These are phyloP conservation scores for Leucopsar rothschildi DNA, from an alignment of 2,113 vertebrate species.

Conservation along the genomic window DNA sequence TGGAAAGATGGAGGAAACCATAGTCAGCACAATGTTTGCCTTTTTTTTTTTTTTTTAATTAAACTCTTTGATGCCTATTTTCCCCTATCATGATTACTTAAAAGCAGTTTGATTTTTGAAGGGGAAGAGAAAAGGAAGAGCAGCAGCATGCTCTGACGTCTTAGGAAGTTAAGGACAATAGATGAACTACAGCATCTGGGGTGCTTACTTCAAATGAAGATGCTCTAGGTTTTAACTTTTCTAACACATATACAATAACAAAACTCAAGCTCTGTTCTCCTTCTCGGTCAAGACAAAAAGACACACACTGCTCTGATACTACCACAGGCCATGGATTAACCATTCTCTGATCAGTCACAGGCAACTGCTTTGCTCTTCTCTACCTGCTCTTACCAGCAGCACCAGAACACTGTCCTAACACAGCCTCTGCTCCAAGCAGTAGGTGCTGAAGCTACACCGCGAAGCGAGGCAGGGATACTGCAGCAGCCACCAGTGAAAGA, in stretches of 20 bases:
- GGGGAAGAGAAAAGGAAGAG: neutral
- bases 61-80: neutral
- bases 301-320: neutral
- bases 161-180: neutral
- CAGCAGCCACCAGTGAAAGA: conserved; percentile 27
- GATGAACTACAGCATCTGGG: neutral
- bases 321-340: neutral
- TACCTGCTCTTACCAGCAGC: conserved; percentile 45
- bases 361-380: conserved; percentile 4
- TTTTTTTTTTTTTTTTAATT: neutral
- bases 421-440: conserved; percentile 39
- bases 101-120: neutral
- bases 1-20: conserved; percentile 64
- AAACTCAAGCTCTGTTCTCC: neutral
- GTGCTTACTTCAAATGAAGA: neutral
- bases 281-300: neutral
- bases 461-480: neutral
- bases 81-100: neutral
- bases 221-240: neutral
- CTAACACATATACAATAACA: neutral
- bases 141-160: conserved; percentile 54
- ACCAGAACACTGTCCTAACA: conserved; percentile 26
- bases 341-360: neutral
- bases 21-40: conserved; percentile 53
- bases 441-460: conserved; percentile 12